Evolutionary conservation across 2,888 invertebrate genomes (phyloP).

Genomic region (Hymenopus coronatus): DNA sequence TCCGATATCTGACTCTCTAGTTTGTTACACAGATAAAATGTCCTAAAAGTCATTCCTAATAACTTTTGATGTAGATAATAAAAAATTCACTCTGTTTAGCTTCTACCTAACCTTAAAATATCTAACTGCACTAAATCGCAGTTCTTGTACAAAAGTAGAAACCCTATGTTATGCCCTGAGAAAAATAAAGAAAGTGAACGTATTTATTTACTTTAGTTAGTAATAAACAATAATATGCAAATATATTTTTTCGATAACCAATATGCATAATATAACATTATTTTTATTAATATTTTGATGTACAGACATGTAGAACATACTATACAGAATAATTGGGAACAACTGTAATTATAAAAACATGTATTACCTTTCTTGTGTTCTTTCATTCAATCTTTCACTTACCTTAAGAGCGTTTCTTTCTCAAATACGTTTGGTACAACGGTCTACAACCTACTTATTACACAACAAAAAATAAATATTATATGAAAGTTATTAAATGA

Average conservation of each 20-base stretch:
- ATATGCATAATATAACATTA: neutral
- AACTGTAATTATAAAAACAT: neutral
- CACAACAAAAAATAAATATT: neutral
- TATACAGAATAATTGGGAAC: constrained; percentile 6
- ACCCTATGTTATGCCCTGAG: neutral
- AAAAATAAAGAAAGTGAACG: neutral
- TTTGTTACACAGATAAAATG: neutral
- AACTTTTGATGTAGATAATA: neutral
- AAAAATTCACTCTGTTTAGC: neutral
- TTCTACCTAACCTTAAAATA: neutral
- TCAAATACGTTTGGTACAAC: neutral
- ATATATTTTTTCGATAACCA: neutral
- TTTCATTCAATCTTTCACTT: neutral
- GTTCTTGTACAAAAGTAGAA: neutral
- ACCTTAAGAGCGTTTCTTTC: neutral
- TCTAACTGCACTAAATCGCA: neutral
- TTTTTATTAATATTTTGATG: neutral
- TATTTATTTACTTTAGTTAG: constrained; percentile 1
- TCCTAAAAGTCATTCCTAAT: neutral
- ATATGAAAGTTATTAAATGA: neutral
- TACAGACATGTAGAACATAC: constrained; percentile 1
- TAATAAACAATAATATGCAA: neutral
- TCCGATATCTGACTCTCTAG: neutral
- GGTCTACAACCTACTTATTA: constrained; percentile 14
- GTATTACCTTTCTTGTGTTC: neutral